A percentile compares a stretch with the other conserved stretches of the same genome.
Evolutionary conservation across 2,888 invertebrate genomes (phyloP).

Genomic region (Lycaena phlaeas): DNA sequence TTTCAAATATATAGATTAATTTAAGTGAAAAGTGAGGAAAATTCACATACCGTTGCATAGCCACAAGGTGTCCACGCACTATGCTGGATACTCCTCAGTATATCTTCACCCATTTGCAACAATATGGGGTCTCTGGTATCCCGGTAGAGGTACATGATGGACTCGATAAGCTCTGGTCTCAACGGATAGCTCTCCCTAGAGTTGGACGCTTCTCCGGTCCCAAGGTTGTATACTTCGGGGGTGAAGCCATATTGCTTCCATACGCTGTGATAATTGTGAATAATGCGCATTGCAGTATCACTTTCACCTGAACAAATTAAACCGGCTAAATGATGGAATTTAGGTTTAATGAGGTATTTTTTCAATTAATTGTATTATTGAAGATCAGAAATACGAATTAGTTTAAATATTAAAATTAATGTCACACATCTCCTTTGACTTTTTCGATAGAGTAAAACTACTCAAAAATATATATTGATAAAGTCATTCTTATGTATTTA

Average conservation of each 20-base stretch:
- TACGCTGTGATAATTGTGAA: constrained; percentile 96
- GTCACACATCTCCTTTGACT: no score
- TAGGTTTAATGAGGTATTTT: no score
- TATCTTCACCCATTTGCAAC: constrained; percentile 94
- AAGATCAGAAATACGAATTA: no score
- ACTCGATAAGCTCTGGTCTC: constrained; percentile 96
- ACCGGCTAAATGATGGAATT: no score
- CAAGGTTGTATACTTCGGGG: constrained; percentile 98
- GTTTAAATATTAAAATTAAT: constrained; percentile 1
- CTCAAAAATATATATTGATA: no score
- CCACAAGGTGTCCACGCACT: constrained; percentile 95
- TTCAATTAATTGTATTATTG: no score
- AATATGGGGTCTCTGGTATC: constrained; percentile 95
- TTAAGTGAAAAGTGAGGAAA: no score
- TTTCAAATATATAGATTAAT: no score
- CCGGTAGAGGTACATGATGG: constrained; percentile 95
- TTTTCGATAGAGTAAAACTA: no score
- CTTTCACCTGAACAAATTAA: constrained; percentile 79
- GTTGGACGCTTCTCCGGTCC: constrained; percentile 86
- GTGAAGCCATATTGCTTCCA: constrained; percentile 98
- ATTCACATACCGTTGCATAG: constrained; percentile 91
- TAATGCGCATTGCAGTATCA: constrained; percentile 90
- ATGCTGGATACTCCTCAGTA: constrained; percentile 93
- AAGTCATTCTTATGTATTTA: no score
- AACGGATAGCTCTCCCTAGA: constrained; percentile 93